These are phyloP conservation scores for Takifugu rubripes DNA, from an alignment of 2,797 vertebrate species.

Conservation along the genomic window DNA sequence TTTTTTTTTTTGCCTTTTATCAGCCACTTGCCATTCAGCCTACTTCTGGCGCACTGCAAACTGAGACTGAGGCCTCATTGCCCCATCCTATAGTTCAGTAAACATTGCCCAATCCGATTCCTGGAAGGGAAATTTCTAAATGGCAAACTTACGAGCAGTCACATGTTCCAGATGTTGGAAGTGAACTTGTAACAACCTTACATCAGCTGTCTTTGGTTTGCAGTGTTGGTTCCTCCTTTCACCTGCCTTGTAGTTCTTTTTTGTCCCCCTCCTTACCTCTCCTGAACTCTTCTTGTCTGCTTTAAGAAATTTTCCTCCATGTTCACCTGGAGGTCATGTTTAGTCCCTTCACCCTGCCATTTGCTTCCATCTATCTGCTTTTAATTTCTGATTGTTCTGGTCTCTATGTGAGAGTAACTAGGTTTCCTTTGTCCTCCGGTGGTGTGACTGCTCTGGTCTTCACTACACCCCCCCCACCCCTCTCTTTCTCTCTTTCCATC, in stretches of 20 bases:
- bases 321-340: conserved; percentile 66
- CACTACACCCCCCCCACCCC: conserved; percentile 63
- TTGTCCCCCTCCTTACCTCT: conserved; percentile 45
- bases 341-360: conserved; percentile 63
- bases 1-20: conserved; percentile 53
- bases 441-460: conserved; percentile 72
- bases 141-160: conserved; percentile 29
- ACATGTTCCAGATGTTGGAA: conserved; percentile 29
- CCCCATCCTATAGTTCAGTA: conserved; percentile 5
- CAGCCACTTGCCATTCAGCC: conserved; percentile 54
- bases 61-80: conserved; percentile 40
- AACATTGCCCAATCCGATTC: conserved; percentile 21
- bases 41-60: conserved; percentile 65
- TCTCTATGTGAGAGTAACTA: conserved; percentile 63
- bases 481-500: conserved; percentile 40
- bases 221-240: conserved; percentile 61
- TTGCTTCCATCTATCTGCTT: conserved; percentile 60
- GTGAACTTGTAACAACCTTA: conserved; percentile 27
- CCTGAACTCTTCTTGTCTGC: conserved; percentile 60
- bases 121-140: conserved; percentile 36
- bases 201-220: conserved; percentile 61
- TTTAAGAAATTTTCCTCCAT: conserved; percentile 71
- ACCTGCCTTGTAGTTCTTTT: conserved; percentile 58
- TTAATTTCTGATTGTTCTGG: conserved; percentile 44
- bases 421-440: conserved; percentile 73